Percentiles rank a stretch among this genome's conserved stretches.
These are phyloP conservation scores for Gymnosoma rotundatum DNA, from an alignment of 2,888 invertebrate genomes.

Conservation along the genomic window DNA sequence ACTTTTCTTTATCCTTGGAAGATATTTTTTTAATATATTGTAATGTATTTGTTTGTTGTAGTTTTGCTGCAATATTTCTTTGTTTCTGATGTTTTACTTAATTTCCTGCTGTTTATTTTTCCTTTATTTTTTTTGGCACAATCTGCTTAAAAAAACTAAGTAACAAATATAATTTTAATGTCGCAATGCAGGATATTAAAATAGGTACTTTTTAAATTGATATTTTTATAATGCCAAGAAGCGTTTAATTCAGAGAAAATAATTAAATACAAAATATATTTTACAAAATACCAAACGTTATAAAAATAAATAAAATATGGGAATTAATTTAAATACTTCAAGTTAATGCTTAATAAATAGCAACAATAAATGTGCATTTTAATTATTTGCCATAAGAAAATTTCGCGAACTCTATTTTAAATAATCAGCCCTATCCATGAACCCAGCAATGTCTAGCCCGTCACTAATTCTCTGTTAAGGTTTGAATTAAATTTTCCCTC, in stretches of 20 bases:
- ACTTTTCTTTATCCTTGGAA: slow-evolving; percentile 7
- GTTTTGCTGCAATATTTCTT: not conserved
- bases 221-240: slow-evolving; percentile 19
- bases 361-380: too few species aligned
- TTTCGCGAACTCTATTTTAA: too few species aligned
- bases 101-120: slow-evolving; percentile 22
- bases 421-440: too few species aligned
- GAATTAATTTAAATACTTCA: not conserved
- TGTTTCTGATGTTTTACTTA: slow-evolving; percentile 13
- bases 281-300: not conserved
- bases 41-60: slow-evolving; percentile 25
- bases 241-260: not conserved
- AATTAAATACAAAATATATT: not conserved
- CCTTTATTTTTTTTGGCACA: slow-evolving; percentile 45
- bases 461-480: too few species aligned
- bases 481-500: too few species aligned
- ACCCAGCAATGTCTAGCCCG: too few species aligned
- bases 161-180: slow-evolving; percentile 50
- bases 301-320: not conserved
- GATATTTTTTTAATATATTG: slow-evolving; percentile 20
- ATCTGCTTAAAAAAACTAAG: slow-evolving; percentile 29
- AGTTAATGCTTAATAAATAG: too few species aligned
- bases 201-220: slow-evolving; percentile 50
- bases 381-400: too few species aligned
- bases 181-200: slow-evolving; percentile 64